A percentile compares a stretch with the other conserved stretches of the same genome.
Evolutionary conservation across 2,888 invertebrate species (phyloP).

Genomic region (Volucella inanis): DNA sequence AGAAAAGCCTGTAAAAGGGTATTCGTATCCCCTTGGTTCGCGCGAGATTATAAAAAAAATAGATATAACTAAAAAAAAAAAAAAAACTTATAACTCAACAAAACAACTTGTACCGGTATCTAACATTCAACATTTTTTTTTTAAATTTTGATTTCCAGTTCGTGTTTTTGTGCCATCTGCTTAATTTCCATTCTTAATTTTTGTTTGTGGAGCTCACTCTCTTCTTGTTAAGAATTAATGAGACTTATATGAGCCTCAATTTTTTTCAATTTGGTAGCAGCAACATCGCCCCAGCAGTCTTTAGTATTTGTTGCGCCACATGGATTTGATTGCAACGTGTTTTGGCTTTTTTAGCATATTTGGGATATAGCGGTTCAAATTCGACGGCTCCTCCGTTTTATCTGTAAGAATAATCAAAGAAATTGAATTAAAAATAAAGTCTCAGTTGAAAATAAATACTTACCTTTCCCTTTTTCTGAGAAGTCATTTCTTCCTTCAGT

Average conservation of each 20-base stretch:
- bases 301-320: constrained; percentile 1
- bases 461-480: constrained; percentile 10
- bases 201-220: background rate
- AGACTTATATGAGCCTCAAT: constrained; percentile 6
- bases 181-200: constrained; percentile 1
- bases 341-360: constrained; percentile 6
- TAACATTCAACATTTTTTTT: too few relatives aligned
- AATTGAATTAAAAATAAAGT: constrained; percentile 1
- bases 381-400: constrained; percentile 6
- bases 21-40: too few relatives aligned
- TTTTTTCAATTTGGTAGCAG: constrained; percentile 15
- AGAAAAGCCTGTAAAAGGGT: too few relatives aligned
- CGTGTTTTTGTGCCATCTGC: background rate
- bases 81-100: too few relatives aligned
- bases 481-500: background rate
- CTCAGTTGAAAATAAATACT: background rate
- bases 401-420: constrained; percentile 11
- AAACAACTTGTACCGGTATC: too few relatives aligned
- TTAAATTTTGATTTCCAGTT: background rate
- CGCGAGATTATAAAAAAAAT: too few relatives aligned
- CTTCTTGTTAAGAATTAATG: constrained; percentile 3
- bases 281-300: constrained; percentile 11
- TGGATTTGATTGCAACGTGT: constrained; percentile 4
- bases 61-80: too few relatives aligned
- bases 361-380: background rate